phyloP scores from a whole-genome alignment of 2,113 vertebrate genomes.

The Nycticorax nycticorax region DNA sequence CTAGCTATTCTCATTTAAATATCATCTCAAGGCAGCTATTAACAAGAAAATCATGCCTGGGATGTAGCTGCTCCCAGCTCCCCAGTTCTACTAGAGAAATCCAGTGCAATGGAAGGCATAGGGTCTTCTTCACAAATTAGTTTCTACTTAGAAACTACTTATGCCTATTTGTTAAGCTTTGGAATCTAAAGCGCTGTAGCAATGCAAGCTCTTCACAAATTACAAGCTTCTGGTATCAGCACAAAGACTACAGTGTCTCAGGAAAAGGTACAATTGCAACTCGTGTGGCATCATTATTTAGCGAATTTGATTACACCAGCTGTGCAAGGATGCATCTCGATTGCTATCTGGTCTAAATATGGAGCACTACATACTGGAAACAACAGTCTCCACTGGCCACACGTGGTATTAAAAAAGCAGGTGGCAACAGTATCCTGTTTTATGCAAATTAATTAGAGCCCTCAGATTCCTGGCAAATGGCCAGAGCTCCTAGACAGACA shows the following conservation, averaged over 20 bases:
- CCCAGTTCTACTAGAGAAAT: neutral
- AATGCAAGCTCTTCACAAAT: neutral
- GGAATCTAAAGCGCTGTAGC: neutral
- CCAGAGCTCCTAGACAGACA: neutral
- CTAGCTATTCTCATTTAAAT: conserved; percentile 6
- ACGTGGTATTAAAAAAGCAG: neutral
- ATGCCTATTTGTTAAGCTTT: neutral
- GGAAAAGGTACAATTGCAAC: neutral
- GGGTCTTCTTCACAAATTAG: neutral
- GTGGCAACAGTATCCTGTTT: neutral
- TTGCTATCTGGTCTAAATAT: neutral
- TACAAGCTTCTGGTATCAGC: neutral
- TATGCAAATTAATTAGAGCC: neutral
- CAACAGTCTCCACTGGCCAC: neutral
- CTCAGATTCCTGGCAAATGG: neutral
- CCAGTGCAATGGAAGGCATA: neutral
- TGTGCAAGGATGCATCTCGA: neutral
- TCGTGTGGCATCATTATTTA: neutral
- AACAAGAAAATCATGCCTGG: conserved; percentile 32
- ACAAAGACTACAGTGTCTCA: neutral
- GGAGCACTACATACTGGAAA: neutral
- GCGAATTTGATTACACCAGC: neutral
- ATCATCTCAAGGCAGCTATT: conserved; percentile 25
- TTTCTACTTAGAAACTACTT: conserved; percentile 9
- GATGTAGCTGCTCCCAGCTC: neutral